phyloP scores from a whole-genome alignment of 2,888 invertebrate species.

The Erannis defoliaria region DNA sequence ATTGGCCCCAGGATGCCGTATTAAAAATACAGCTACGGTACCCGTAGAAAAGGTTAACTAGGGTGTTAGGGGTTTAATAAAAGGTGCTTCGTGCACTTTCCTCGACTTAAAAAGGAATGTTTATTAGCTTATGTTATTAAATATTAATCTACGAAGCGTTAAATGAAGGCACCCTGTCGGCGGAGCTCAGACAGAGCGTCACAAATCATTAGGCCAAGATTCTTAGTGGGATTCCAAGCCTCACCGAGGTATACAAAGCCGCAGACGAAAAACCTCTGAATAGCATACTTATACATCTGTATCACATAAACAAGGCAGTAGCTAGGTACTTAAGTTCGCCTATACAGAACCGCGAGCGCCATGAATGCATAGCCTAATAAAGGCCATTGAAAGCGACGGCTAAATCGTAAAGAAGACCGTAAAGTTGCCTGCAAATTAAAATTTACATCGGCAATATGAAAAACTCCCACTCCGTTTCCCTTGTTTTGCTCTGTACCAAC shows the following conservation, averaged over 20 bases:
- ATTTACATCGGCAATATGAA: conserved; percentile 85
- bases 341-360: conserved; percentile 61
- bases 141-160: conserved; percentile 41
- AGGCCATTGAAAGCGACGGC: conserved; percentile 77
- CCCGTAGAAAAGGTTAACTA: conserved; percentile 46
- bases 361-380: conserved; percentile 81
- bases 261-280: background rate
- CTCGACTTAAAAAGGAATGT: conserved; percentile 41
- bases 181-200: conserved; percentile 16
- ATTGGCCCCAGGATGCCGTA: conserved; percentile 32
- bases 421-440: conserved; percentile 85
- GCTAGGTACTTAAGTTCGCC: conserved; percentile 49
- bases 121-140: conserved; percentile 39
- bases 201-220: conserved; percentile 21
- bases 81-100: conserved; percentile 43
- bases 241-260: conserved; percentile 8
- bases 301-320: conserved; percentile 26
- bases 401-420: conserved; percentile 83
- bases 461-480: conserved; percentile 76
- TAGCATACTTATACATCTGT: background rate
- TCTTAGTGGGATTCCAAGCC: conserved; percentile 3
- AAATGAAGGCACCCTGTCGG: conserved; percentile 25
- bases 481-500: conserved; percentile 73
- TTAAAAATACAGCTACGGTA: conserved; percentile 44
- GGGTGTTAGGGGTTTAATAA: conserved; percentile 48